phyloP scores from a whole-genome alignment of 2,797 vertebrate genomes.

The Loris lydekkerianus region DNA sequence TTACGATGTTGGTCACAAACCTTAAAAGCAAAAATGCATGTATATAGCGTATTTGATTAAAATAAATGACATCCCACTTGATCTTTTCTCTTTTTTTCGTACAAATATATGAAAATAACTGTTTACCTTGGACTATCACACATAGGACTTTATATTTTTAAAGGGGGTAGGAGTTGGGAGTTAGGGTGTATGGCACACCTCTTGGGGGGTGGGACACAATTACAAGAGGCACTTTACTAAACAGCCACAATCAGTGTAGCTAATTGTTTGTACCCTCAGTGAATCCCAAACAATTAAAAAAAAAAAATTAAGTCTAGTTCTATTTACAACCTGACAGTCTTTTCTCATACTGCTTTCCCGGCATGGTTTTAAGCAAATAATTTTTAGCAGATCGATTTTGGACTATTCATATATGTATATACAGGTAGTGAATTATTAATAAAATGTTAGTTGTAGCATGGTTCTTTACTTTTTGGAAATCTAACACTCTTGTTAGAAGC shows the following conservation, averaged over 20 bases:
- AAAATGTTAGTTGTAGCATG: background rate
- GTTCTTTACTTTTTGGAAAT: background rate
- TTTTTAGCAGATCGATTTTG: constrained; percentile 65
- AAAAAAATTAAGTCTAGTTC: constrained; percentile 8
- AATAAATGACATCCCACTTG: background rate
- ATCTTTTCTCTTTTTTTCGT: background rate
- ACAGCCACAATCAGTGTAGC: too few species aligned
- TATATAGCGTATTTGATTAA: background rate
- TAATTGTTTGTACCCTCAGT: too few species aligned
- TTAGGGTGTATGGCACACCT: too few species aligned
- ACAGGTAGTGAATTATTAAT: constrained; percentile 1
- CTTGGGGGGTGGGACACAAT: too few species aligned
- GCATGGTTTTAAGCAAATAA: constrained; percentile 6
- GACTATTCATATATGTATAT: background rate
- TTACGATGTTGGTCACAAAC: background rate
- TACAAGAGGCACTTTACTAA: too few species aligned
- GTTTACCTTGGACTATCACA: constrained; percentile 1
- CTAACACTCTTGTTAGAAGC: background rate
- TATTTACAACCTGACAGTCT: background rate
- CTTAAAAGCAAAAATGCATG: background rate
- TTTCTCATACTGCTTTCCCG: constrained; percentile 47
- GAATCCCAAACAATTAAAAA: too few species aligned
- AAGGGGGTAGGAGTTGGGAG: background rate
- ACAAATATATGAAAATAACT: constrained; percentile 11
- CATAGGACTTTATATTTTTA: constrained; percentile 18